These are phyloP conservation scores for Axinella damicornis DNA, from an alignment of 37 sponge, comb jelly and placozoan species.

Conservation along the genomic window DNA sequence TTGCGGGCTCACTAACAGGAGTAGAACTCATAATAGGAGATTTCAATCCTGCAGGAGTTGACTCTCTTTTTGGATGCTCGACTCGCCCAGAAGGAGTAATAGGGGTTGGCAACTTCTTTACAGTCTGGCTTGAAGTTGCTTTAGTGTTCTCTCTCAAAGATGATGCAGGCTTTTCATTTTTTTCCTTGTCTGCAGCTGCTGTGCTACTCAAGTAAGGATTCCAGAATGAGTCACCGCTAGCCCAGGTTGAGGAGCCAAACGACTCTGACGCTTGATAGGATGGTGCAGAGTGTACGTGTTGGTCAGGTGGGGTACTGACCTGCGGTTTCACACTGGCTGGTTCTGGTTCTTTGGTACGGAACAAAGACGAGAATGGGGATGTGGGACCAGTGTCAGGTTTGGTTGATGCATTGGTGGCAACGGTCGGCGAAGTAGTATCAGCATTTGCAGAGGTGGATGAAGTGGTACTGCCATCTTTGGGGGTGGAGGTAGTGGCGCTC, in stretches of 20 bases:
- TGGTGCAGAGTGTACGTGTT: background rate
- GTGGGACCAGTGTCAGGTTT: background rate
- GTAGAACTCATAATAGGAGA: background rate
- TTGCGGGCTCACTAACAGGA: no score
- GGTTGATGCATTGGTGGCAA: no score
- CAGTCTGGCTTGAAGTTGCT: background rate
- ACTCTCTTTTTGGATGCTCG: background rate
- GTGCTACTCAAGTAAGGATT: background rate
- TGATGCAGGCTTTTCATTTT: no score
- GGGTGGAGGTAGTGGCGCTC: no score
- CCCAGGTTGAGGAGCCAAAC: conserved; percentile 65
- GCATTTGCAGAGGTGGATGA: no score
- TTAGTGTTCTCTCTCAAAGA: background rate
- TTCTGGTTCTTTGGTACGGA: no score
- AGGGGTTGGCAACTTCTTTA: background rate
- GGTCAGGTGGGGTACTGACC: background rate
- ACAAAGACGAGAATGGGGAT: background rate
- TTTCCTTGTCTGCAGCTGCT: background rate
- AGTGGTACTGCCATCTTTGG: no score
- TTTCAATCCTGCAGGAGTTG: background rate
- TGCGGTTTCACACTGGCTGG: background rate
- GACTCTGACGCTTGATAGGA: background rate
- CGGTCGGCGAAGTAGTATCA: no score
- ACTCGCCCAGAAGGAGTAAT: background rate
- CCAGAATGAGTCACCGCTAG: conserved; percentile 51